Evolutionary conservation across 2,888 invertebrate species (phyloP), one percentile per base, ranked within the genome.

Genomic region (Caenorhabditis zanzibari): DNA sequence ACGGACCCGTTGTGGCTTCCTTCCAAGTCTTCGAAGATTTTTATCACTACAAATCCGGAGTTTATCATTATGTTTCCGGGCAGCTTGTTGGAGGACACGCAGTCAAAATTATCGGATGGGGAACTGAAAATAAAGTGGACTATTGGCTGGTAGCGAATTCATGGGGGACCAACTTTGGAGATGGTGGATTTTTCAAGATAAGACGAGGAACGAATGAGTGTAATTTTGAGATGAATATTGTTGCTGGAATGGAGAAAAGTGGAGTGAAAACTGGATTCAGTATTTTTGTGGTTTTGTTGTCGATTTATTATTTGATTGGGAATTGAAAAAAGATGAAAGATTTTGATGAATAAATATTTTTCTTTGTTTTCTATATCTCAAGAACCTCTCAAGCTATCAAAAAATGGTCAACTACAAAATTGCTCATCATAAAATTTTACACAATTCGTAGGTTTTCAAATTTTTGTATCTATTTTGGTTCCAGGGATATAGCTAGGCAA

Each of bases 101-200:
- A 38, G 95, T 96, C 74, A 95, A 95, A 91, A 44, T 75, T 5
- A 66, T 75, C 22, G 74, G 74, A 32, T 74, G 74, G 74, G 74
- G 74, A 22, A 56, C 22, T 1, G 86, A 86, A 28, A 94, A 95
- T 61, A 94, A 94, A 4, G 94, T 94, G 68, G 95, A 95, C 47
- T 97, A 96, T 93, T 97, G 97, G 97, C 94, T 96, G 22, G 95
- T 96, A 88, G 96, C 96, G 64, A 97, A 97, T 94, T 96, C 96
- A 0, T 97, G 97, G 97, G 97, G 97, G 93, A 94, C 94, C 0
- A 96, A 96, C 93, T 97, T 97, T 96, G 97, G 97, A 84, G 95
- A 96, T 92, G 94, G 93, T 32, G 94, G 93, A 4, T 69, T 59
- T 24, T 82, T 75, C 47, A 56, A 56, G 16, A 75, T 75, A 14